phyloP scores from a whole-genome alignment of 2,888 invertebrate genomes.

The Platycheirus rosarum region DNA sequence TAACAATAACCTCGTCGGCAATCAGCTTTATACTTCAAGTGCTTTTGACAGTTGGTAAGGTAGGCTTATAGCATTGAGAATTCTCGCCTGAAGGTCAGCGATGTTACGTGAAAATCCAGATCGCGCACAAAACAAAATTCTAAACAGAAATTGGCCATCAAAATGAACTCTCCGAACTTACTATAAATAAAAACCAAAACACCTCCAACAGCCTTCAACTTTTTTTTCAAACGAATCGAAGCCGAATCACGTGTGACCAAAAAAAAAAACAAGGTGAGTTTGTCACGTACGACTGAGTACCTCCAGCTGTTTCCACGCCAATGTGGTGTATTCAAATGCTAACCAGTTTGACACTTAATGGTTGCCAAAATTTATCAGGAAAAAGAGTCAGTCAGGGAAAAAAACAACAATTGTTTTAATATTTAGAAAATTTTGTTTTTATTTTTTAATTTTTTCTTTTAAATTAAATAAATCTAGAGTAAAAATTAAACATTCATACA shows the following conservation, averaged over 20 bases:
- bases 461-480: conserved; percentile 63
- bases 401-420: conserved; percentile 26
- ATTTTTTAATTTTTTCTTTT: conserved; percentile 25
- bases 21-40: conserved; percentile 3
- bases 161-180: conserved; percentile 41
- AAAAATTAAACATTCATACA: conserved; percentile 58
- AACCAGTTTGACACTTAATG: conserved; percentile 22
- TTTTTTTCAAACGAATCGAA: conserved; percentile 18
- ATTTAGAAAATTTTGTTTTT: conserved; percentile 30
- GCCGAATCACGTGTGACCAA: conserved; percentile 64
- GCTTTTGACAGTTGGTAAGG: conserved; percentile 13
- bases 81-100: conserved; percentile 40
- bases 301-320: conserved; percentile 7
- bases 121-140: conserved; percentile 38
- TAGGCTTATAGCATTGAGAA: conserved; percentile 17
- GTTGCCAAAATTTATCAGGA: conserved; percentile 13
- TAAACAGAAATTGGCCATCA: conserved; percentile 60
- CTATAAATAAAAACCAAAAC: conserved; percentile 7
- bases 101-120: conserved; percentile 61
- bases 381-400: too few relatives aligned
- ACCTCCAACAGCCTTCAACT: conserved; percentile 50
- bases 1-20: conserved; percentile 44
- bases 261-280: conserved; percentile 61
- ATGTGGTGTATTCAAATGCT: conserved; percentile 12
- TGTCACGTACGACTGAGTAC: conserved; percentile 32